A percentile compares a stretch with the other conserved stretches of the same genome.
Conservation (phyloP, 2,888 invertebrate genomes). For the Mythimna impura region DNA sequence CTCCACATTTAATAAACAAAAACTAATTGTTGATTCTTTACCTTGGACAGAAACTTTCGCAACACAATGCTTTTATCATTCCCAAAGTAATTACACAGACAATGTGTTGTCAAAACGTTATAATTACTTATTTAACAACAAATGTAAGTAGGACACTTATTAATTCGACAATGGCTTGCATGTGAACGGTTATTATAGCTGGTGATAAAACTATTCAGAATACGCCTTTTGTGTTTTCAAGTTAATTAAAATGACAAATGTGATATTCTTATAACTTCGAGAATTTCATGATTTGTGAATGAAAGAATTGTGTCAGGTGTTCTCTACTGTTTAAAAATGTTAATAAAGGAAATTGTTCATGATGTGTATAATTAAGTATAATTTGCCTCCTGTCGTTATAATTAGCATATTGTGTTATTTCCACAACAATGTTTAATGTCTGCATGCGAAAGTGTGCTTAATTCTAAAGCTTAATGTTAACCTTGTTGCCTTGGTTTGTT, state of each 20-base stretch:
- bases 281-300: slow-evolving; percentile 56
- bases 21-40: slow-evolving; percentile 60
- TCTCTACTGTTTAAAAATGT: slow-evolving; percentile 35
- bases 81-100: slow-evolving; percentile 64
- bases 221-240: slow-evolving; percentile 61
- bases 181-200: slow-evolving; percentile 62
- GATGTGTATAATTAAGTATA: slow-evolving; percentile 30
- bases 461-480: not conserved
- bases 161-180: slow-evolving; percentile 62
- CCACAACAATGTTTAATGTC: slow-evolving; percentile 28
- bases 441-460: slow-evolving; percentile 21
- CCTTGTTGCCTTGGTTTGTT: not conserved
- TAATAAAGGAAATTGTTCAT: slow-evolving; percentile 39
- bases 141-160: slow-evolving; percentile 66
- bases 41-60: slow-evolving; percentile 65
- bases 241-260: slow-evolving; percentile 67
- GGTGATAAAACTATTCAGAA: slow-evolving; percentile 55
- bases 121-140: slow-evolving; percentile 69
- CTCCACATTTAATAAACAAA: slow-evolving; percentile 55
- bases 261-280: slow-evolving; percentile 57
- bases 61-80: slow-evolving; percentile 63
- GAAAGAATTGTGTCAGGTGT: slow-evolving; percentile 60
- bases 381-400: slow-evolving; percentile 11
- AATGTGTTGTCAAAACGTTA: slow-evolving; percentile 69
- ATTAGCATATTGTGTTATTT: slow-evolving; percentile 7